Percentiles rank a stretch among this genome's conserved stretches.
Evolutionary conservation across 2,888 invertebrate genomes (phyloP).

Genomic region (Chrysotoxum bicinctum): DNA sequence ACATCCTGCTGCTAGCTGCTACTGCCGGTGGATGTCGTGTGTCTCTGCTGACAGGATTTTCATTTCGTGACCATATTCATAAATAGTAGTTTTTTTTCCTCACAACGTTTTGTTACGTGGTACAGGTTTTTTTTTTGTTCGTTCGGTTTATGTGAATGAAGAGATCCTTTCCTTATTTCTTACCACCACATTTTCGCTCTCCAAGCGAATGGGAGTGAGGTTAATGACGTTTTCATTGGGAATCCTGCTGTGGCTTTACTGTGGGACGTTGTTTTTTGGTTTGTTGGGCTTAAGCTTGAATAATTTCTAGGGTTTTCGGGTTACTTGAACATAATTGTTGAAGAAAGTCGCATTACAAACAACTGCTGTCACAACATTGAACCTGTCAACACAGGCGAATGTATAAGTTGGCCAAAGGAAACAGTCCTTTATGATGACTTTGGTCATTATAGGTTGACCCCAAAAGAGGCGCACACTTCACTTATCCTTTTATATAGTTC

Average conservation of each 20-base stretch:
- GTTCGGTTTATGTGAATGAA: constrained; percentile 7
- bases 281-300: constrained; percentile 35
- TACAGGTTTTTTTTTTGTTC: constrained; percentile 4
- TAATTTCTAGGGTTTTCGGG: constrained; percentile 8
- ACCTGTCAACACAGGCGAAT: constrained; percentile 16
- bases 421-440: constrained; percentile 29
- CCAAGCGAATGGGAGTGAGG: constrained; percentile 3
- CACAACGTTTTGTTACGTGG: constrained; percentile 39
- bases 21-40: constrained; percentile 27
- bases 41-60: constrained; percentile 39
- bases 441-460: constrained; percentile 36
- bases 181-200: constrained; percentile 23
- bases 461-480: background rate
- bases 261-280: constrained; percentile 31
- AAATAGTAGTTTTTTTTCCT: constrained; percentile 30
- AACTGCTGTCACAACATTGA: constrained; percentile 39
- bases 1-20: constrained; percentile 4
- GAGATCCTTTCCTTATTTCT: too few relatives aligned
- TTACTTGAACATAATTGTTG: background rate
- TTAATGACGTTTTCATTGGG: constrained; percentile 55
- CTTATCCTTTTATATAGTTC: background rate
- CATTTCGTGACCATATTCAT: constrained; percentile 66
- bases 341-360: constrained; percentile 17
- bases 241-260: constrained; percentile 26
- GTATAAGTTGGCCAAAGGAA: background rate